Evolutionary conservation across 2,113 vertebrate species (phyloP).

Genomic region (Todiramphus saurophagus): DNA sequence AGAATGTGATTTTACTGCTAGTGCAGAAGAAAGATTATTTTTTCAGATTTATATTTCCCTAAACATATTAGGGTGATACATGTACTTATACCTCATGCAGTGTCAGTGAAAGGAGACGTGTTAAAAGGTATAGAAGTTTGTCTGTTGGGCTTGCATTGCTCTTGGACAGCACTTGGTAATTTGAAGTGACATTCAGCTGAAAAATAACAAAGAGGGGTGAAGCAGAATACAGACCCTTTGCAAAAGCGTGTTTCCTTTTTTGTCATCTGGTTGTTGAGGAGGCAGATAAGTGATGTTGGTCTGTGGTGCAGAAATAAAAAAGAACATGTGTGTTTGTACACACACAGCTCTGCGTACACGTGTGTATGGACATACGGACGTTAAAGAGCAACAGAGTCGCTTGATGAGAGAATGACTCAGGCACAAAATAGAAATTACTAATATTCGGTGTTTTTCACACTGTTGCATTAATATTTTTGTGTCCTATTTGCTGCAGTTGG

Average conservation of each 20-base stretch:
- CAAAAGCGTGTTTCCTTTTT: background rate
- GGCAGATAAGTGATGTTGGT: background rate
- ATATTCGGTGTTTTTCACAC: background rate
- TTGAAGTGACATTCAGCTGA: background rate
- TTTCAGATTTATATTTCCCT: background rate
- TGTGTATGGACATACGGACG: fast-evolving
- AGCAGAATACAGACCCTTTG: background rate
- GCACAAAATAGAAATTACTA: background rate
- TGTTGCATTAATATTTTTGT: fast-evolving
- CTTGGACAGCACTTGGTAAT: background rate
- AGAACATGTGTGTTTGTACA: fast-evolving
- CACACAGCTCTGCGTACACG: fast-evolving
- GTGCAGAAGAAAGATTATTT: background rate
- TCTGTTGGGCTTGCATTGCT: background rate
- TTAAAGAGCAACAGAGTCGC: background rate
- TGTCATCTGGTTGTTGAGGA: background rate
- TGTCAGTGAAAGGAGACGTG: background rate
- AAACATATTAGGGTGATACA: background rate
- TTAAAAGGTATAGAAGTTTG: background rate
- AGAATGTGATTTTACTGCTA: background rate
- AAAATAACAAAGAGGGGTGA: background rate
- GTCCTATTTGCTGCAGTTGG: background rate
- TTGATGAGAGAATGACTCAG: background rate
- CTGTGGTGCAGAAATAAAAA: background rate
- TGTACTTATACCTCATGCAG: background rate